phyloP scores from a whole-genome alignment of 1,140 invertebrate species.

The Diabrotica virgifera region DNA sequence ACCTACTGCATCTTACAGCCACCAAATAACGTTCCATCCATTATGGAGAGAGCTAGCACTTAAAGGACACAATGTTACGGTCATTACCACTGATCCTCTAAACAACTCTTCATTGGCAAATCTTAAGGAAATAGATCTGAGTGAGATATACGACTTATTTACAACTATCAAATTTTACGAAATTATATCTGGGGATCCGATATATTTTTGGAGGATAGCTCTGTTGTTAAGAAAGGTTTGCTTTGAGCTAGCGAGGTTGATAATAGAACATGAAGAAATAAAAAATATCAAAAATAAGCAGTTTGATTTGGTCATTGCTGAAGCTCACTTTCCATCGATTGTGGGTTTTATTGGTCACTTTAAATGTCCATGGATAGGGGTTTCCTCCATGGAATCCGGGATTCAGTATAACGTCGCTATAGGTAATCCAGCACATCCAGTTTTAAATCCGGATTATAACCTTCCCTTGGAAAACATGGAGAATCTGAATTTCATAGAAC shows the following conservation, averaged over 20 bases:
- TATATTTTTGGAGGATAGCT: constrained; percentile 7
- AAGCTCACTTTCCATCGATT: constrained; percentile 34
- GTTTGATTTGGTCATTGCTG: constrained; percentile 45
- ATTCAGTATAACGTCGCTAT: constrained; percentile 30
- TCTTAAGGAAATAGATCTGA: constrained; percentile 36
- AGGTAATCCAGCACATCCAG: constrained; percentile 49
- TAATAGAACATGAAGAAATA: neutral
- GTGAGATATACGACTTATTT: constrained; percentile 27
- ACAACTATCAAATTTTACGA: constrained; percentile 9
- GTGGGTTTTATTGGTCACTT: constrained; percentile 35
- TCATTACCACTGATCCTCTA: constrained; percentile 34
- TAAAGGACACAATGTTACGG: constrained; percentile 35
- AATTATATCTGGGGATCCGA: neutral
- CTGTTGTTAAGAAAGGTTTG: neutral
- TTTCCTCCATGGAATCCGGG: constrained; percentile 30
- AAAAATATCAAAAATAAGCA: constrained; percentile 3
- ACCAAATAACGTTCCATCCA: constrained; percentile 53
- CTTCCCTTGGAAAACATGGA: constrained; percentile 17
- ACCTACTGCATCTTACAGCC: constrained; percentile 54
- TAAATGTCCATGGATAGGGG: constrained; percentile 40
- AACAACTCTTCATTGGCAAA: constrained; percentile 28
- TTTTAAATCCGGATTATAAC: constrained; percentile 48
- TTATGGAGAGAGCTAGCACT: constrained; percentile 38
- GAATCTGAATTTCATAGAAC: constrained; percentile 24
- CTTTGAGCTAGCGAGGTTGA: neutral